phyloP scores from a whole-genome alignment of 1,140 invertebrate genomes.

The Sinonovacula constricta region DNA sequence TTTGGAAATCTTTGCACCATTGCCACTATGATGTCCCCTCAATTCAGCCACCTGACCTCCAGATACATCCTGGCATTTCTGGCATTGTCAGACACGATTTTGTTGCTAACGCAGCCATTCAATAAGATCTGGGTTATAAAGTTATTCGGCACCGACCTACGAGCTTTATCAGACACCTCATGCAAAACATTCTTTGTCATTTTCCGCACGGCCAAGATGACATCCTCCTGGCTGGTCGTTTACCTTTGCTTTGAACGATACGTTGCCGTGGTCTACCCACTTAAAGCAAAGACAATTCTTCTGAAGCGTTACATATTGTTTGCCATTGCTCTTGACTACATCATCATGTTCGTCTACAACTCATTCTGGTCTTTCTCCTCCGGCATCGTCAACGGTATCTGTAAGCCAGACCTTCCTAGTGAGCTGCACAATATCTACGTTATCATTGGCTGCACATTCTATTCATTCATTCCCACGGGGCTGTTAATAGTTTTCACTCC shows the following conservation, averaged over 20 bases:
- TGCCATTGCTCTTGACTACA: slow-evolving; percentile 23
- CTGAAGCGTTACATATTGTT: slow-evolving; percentile 40
- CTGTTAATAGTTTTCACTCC: slow-evolving; percentile 33
- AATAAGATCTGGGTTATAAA: slow-evolving; percentile 58
- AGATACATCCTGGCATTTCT: slow-evolving; percentile 54
- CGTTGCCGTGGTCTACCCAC: slow-evolving; percentile 63
- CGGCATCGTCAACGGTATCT: slow-evolving; percentile 49
- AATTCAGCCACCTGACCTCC: slow-evolving; percentile 46
- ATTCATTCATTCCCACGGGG: slow-evolving; percentile 30
- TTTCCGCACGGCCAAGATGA: slow-evolving; percentile 63
- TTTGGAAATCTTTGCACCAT: slow-evolving; percentile 59
- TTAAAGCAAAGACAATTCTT: slow-evolving; percentile 57
- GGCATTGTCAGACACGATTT: slow-evolving; percentile 56
- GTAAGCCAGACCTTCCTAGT: slow-evolving; percentile 51
- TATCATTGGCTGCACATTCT: slow-evolving; percentile 14
- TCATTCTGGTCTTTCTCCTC: slow-evolving; percentile 55
- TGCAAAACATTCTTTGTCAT: slow-evolving; percentile 64
- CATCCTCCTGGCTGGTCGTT: slow-evolving; percentile 68
- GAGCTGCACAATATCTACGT: slow-evolving; percentile 17
- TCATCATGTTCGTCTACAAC: slow-evolving; percentile 42
- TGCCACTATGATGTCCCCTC: slow-evolving; percentile 36
- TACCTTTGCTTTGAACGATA: slow-evolving; percentile 64
- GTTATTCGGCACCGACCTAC: slow-evolving; percentile 52
- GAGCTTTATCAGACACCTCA: slow-evolving; percentile 46
- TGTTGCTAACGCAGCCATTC: slow-evolving; percentile 53